These are phyloP conservation scores for Nothoprocta perdicaria DNA, from an alignment of 2,113 vertebrate genomes.

Conservation along the genomic window DNA sequence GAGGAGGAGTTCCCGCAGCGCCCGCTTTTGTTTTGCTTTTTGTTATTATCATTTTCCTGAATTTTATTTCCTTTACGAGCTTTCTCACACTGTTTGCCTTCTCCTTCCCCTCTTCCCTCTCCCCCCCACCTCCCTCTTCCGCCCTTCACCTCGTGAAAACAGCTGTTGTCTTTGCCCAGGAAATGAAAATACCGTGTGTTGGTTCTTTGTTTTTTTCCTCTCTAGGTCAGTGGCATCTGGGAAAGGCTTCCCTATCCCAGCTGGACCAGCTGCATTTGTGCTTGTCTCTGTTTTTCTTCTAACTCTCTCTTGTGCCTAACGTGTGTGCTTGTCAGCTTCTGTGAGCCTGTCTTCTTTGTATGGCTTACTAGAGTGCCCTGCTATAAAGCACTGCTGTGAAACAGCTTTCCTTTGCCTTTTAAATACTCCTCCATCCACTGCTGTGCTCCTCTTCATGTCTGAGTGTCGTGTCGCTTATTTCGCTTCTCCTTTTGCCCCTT, in stretches of 20 bases:
- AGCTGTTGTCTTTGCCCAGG: neutral
- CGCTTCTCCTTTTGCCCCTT: neutral
- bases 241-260: fast-evolving
- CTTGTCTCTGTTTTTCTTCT: neutral
- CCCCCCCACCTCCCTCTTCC: fast-evolving
- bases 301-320: neutral
- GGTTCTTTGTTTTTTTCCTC: neutral
- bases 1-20: too few relatives aligned
- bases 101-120: too few relatives aligned
- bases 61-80: neutral
- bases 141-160: too few relatives aligned
- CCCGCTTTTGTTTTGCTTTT: neutral
- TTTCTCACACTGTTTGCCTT: neutral
- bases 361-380: neutral
- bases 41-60: too few relatives aligned
- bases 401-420: fast-evolving
- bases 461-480: neutral
- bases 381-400: neutral
- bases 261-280: neutral
- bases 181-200: neutral
- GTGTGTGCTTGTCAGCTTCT: neutral
- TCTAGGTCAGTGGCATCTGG: neutral
- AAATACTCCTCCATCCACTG: fast-evolving
- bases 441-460: fast-evolving
- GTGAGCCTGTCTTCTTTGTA: neutral